Base-by-base conservation (phyloP, 2,113 vertebrate genomes). In the Anoplopoma fimbria region DNA sequence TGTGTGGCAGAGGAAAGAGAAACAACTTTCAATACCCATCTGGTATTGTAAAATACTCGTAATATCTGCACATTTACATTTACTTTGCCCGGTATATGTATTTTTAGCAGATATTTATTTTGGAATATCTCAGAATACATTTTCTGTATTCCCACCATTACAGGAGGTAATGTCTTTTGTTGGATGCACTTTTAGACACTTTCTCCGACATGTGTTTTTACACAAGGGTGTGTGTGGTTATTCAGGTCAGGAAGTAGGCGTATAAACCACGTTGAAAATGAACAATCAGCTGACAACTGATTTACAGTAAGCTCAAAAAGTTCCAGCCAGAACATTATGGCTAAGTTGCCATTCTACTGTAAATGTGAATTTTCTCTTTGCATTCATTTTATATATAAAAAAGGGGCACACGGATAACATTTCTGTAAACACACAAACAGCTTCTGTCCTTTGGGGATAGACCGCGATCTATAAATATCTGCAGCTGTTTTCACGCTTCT, bases 231-330 rank as follows among this genome's bases (percentile, higher is more conserved):
- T 15, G 21, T 63, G 7, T 13, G 61, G 9, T 58, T 6, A 29
- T 31, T 69, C 7, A 0, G 9, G 53, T 62, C 68, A 72, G 47
- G 40, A 76, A 68, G 67, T 13, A 15, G 36, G 51, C 0, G 13
- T 53, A 31, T 62, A 72, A 70, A 58, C 74, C 17, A 51, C 45
- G 42, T 17, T 15, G 55, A 33, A 80, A 51, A 62, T 80, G 4
- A n/a, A 80, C 53, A 76, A 51, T 55, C 58, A 65, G 76, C n/a
- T 70, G 74, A 38, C 38, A 83, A 23, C 45, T 51, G 21, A 80
- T 62, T 64, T 53, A 36, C 49, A 63, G 47, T 27, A 55, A 27
- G 47, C 49, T 55, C 34, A 63, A 64, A 57, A 38, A 19, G 51
- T 58, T 63, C 51, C n/a, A 47, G 47, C n/a, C 21, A 57, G 60